Conservation (phyloP, 1,140 invertebrate genomes). For the Leptinotarsa texana region DNA sequence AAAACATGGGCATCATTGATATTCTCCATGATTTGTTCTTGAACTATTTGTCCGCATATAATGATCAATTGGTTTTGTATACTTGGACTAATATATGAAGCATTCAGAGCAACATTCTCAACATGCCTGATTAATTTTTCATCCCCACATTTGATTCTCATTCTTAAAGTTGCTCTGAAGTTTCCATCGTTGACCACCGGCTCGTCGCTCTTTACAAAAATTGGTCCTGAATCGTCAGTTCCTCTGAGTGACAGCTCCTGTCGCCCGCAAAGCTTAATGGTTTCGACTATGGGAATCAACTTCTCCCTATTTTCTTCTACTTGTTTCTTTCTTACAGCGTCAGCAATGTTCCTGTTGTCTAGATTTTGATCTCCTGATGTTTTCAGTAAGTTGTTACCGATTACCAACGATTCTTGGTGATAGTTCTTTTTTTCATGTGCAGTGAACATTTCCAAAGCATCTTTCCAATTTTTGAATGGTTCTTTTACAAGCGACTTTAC, state of each 20-base stretch:
- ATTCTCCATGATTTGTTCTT: conserved; percentile 16
- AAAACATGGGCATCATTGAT: conserved; percentile 15
- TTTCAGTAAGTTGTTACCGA: not conserved
- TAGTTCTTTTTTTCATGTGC: conserved; percentile 7
- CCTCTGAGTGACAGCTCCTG: conserved; percentile 26
- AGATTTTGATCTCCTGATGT: not conserved
- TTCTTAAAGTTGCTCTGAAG: conserved; percentile 18
- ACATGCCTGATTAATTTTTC: not conserved
- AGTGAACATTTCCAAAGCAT: conserved; percentile 7
- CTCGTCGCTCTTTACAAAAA: conserved; percentile 4
- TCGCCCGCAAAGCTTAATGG: conserved; percentile 29
- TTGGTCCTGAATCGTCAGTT: conserved; percentile 20
- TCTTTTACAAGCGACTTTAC: conserved; percentile 6
- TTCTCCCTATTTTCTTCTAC: conserved; percentile 21
- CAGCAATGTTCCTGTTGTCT: not conserved
- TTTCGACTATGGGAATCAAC: conserved; percentile 18
- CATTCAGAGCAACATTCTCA: not conserved
- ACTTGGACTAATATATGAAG: conserved; percentile 11
- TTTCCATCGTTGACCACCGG: conserved; percentile 25
- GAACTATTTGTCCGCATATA: conserved; percentile 15
- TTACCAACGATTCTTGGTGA: conserved; percentile 4
- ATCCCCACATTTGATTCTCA: conserved; percentile 10
- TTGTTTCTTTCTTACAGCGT: not conserved
- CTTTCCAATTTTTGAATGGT: conserved; percentile 20
- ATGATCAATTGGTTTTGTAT: conserved; percentile 30